phyloP scores from a whole-genome alignment of 2,888 invertebrate genomes.

The Gandaritis pyraliata region DNA sequence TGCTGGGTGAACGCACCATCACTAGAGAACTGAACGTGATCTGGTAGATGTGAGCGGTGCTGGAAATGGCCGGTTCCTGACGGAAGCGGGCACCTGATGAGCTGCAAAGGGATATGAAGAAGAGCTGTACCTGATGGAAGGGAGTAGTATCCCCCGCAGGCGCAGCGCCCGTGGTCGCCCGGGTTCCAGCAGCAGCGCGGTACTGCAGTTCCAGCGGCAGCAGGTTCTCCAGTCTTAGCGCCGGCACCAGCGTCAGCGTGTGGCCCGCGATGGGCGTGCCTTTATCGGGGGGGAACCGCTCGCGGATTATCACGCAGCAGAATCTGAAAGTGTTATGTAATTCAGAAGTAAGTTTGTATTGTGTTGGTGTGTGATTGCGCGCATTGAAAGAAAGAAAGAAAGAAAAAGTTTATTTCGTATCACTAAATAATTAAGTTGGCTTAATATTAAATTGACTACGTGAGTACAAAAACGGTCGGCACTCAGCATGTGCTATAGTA shows the following conservation, averaged over 20 bases:
- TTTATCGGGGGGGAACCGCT: slow-evolving; percentile 90
- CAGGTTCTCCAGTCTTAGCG: slow-evolving; percentile 93
- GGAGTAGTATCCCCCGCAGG: slow-evolving; percentile 68
- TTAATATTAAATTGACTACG: too few relatives aligned
- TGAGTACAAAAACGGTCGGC: too few relatives aligned
- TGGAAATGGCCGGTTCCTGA: too few relatives aligned
- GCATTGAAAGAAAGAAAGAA: too few relatives aligned
- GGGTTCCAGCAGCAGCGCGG: slow-evolving; percentile 62
- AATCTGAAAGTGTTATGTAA: slow-evolving; percentile 80
- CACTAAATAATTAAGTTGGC: too few relatives aligned
- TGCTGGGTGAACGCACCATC: too few relatives aligned
- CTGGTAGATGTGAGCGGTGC: neutral
- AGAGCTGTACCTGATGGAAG: slow-evolving; percentile 73
- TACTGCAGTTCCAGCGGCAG: slow-evolving; percentile 92
- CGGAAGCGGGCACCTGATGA: too few relatives aligned
- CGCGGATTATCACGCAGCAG: slow-evolving; percentile 91
- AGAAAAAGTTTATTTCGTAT: too few relatives aligned
- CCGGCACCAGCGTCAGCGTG: slow-evolving; percentile 92
- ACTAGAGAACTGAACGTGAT: neutral
- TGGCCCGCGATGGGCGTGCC: slow-evolving; percentile 91
- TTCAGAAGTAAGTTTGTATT: too few relatives aligned
- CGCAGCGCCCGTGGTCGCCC: slow-evolving; percentile 61
- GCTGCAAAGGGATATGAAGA: too few relatives aligned
- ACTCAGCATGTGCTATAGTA: too few relatives aligned
- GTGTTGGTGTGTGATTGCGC: too few relatives aligned